These are phyloP conservation scores for Drosophila neocordata DNA, from an alignment of 1,140 invertebrate genomes.

Conservation along the genomic window DNA sequence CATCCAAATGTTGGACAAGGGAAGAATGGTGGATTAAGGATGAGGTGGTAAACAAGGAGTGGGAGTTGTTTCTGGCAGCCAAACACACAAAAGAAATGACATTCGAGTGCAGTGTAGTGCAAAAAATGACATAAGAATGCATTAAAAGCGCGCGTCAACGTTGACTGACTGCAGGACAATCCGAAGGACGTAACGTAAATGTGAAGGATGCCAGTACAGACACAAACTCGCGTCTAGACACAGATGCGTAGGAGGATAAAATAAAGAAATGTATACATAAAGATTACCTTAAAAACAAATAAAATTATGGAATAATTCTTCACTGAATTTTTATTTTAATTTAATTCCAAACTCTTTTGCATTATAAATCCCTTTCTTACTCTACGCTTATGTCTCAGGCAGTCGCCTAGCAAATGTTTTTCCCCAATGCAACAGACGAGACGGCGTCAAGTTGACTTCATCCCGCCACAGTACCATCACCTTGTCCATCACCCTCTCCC, in stretches of 20 bases:
- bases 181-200: neutral
- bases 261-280: neutral
- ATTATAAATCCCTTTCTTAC: neutral
- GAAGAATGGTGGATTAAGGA: no score
- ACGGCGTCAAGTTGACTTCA: slow-evolving; percentile 75
- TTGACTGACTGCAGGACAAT: slow-evolving; percentile 65
- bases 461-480: slow-evolving; percentile 32
- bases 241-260: neutral
- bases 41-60: neutral
- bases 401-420: slow-evolving; percentile 65
- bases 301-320: no score
- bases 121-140: slow-evolving; percentile 81
- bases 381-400: slow-evolving; percentile 14
- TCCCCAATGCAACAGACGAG: slow-evolving; percentile 74
- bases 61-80: slow-evolving; percentile 30
- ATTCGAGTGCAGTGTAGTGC: slow-evolving; percentile 74
- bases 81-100: slow-evolving; percentile 68
- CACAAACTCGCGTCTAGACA: neutral
- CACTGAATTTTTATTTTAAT: no score
- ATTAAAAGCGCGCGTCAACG: slow-evolving; percentile 79
- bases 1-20: slow-evolving; percentile 23
- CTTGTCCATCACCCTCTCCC: neutral
- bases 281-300: neutral
- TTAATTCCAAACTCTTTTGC: no score
- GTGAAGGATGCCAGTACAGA: slow-evolving; percentile 14